Base-by-base conservation (phyloP, 2,113 vertebrate species). In the Malaclemys terrapin region DNA sequence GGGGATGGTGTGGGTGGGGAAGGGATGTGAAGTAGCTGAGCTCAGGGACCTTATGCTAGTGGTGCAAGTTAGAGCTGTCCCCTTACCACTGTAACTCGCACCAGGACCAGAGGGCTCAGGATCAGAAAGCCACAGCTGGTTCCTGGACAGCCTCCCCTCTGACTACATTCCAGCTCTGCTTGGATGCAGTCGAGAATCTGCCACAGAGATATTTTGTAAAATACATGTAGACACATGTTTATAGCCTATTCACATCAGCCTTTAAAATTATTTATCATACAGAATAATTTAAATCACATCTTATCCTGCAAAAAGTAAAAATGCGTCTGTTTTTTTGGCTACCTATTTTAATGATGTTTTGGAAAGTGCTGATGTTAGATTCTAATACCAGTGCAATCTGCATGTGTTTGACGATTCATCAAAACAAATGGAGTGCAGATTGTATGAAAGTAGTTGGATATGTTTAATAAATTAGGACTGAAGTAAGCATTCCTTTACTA, bases 391-490 rank as follows among this genome's bases (percentile, higher is more conserved):
- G 57, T 0, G 0, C 5, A 5, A n/a, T 78, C 91, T 89, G 88
- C 89, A 72, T 47, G 19, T 72, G 53, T 96, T 92, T 83, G 93
- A 96, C 29, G 86, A 94, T 93, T 94, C 89, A 83, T 92, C 91
- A 95, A 81, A 76, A 94, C 78, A 96, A 95, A 97, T 92, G 92
- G 94, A 89, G 81, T 92, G 92, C 83, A 94, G 94, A 85, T 89
- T 96, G 85, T 57, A 90, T 79, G 84, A 87, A 69, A 69, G 54
- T 93, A 80, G 53, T 65, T 96, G 93, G 95, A 95, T 96, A 89
- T 54, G 65, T 88, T 96, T 91, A 89, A 97, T 95, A 97, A 96
- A 94, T 97, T 95, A 95, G 65, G 88, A 95, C 79, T 88, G 81
- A 92, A 96, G 91, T 79, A 93, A 94, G 87, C 56, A 87, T 80